Percentiles rank a stretch among this genome's conserved stretches.
Evolutionary conservation across 1,140 invertebrate genomes (phyloP).

Genomic region (Drosophila oshimai): DNA sequence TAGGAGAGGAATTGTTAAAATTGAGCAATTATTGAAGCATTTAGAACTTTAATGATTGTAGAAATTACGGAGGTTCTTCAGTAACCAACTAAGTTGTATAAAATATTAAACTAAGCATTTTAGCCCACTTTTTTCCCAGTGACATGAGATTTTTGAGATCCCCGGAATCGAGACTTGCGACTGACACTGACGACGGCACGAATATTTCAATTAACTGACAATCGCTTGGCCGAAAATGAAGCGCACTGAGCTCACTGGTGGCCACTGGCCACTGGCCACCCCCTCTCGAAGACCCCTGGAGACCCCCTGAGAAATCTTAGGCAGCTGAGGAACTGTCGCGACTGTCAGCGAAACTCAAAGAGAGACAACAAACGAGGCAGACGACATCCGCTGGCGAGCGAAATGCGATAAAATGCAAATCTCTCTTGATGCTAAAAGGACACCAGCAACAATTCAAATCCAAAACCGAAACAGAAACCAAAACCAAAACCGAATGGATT

Average conservation of each 20-base stretch:
- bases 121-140: slow-evolving; percentile 23
- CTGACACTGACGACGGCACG: slow-evolving; percentile 62
- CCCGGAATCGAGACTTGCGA: background rate
- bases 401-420: slow-evolving; percentile 81
- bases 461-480: slow-evolving; percentile 8
- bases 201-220: slow-evolving; percentile 81
- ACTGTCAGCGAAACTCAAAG: slow-evolving; percentile 37
- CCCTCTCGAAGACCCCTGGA: background rate
- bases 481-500: slow-evolving; percentile 11
- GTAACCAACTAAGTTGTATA: too few relatives aligned
- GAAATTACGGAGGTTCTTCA: too few relatives aligned
- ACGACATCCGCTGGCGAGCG: slow-evolving; percentile 59
- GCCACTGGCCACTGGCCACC: background rate
- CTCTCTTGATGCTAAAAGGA: slow-evolving; percentile 79
- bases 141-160: slow-evolving; percentile 9
- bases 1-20: too few relatives aligned
- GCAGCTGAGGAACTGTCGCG: slow-evolving; percentile 20
- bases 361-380: slow-evolving; percentile 40
- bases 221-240: slow-evolving; percentile 57
- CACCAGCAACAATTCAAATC: slow-evolving; percentile 57
- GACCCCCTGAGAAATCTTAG: background rate
- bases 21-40: too few relatives aligned
- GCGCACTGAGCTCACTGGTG: slow-evolving; percentile 33
- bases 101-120: too few relatives aligned
- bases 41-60: too few relatives aligned